Evolutionary conservation across 2,113 vertebrate species (phyloP), one percentile per base, ranked within the genome.

Genomic region (Panthera uncia): DNA sequence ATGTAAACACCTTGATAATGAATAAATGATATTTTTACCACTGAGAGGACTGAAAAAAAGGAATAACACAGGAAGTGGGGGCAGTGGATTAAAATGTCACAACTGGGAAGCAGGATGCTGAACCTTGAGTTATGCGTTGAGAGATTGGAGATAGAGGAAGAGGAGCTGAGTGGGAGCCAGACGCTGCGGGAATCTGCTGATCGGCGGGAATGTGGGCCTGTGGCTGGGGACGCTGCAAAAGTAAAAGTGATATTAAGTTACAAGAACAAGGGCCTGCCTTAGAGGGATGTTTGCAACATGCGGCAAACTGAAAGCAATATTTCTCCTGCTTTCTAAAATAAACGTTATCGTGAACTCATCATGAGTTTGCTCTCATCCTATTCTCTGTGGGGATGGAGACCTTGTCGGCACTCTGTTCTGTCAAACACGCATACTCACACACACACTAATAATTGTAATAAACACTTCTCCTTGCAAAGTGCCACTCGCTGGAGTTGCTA

Each of bases 51-150:
- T 80, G 71, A 92, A 96, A 92, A 90, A 89, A 97, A 95, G 41
- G 48, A 86, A 69, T 96, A 45, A 31, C 82, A 93, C 73, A 95
- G 83, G 83, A 98, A 97, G 63, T 95, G 78, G 79, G 89, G 89
- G 68, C n/a, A 97, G 91, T 55, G 61, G 73, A 63, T 82, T 94
- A 94, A 94, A 95, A 96, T 80, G 82, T 83, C 61, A 94, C 89
- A 71, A 68, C 38, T 80, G 74, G 48, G 89, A 91, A 89, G 63
- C 90, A 87, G 86, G 79, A 95, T 84, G 41, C 80, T 74, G 50
- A 83, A 71, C 74, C 79, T 93, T 96, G 94, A 87, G 66, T 82
- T 89, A 93, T 45, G 68, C 1, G 0, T 16, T 27, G 79, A 73
- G 63, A 96, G 79, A 87, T 92, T 81, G 86, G 76, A 82, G 84